These are phyloP conservation scores for Turnix velox DNA, from an alignment of 2,113 vertebrate genomes.

Conservation along the genomic window DNA sequence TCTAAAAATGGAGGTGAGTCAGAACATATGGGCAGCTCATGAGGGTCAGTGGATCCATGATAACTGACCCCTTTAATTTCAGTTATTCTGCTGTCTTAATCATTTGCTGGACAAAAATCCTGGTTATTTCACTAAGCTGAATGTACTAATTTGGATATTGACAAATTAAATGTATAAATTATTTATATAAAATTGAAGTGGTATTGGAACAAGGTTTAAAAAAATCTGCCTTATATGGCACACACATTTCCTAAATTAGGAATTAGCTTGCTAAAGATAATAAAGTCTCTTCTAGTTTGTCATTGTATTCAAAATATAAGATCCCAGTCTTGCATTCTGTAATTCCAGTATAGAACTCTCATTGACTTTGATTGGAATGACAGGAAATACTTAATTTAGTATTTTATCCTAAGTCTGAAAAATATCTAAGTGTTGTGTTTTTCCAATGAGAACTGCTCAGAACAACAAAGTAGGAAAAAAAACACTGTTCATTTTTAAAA, in stretches of 20 bases:
- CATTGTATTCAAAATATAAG: neutral
- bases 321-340: neutral
- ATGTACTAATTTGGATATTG: neutral
- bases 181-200: neutral
- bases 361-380: neutral
- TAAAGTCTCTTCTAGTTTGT: neutral
- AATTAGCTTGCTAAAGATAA: neutral
- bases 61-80: neutral
- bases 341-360: neutral
- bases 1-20: fast-evolving
- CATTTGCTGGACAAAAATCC: neutral
- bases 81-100: neutral
- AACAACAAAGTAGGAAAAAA: neutral
- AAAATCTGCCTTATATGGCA: neutral
- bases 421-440: neutral
- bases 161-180: neutral
- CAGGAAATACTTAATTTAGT: neutral
- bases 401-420: neutral
- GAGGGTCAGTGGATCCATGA: neutral
- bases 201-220: neutral
- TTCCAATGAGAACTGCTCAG: neutral
- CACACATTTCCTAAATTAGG: neutral
- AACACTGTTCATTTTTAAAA: fast-evolving
- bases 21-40: neutral
- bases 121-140: neutral